phyloP scores from a whole-genome alignment of 2,888 invertebrate species.

The Nemotelus pantherinus region DNA sequence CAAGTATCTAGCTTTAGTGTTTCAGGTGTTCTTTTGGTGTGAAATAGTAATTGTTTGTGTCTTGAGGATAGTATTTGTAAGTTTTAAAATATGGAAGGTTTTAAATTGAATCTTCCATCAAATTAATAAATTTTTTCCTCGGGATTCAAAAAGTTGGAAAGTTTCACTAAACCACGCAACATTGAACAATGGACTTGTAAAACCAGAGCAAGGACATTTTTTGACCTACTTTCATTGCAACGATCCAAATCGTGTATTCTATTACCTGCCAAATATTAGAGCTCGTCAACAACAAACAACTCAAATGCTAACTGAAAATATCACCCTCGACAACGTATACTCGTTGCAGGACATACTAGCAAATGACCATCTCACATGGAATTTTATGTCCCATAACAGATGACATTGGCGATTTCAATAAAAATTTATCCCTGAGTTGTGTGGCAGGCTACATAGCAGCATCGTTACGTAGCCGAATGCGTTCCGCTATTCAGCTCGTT shows the following conservation, averaged over 20 bases:
- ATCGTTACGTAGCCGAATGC: background rate
- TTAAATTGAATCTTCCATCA: too few species aligned
- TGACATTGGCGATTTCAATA: conserved; percentile 12
- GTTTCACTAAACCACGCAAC: too few species aligned
- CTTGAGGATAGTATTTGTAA: too few species aligned
- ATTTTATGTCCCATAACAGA: conserved; percentile 6
- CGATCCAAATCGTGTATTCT: too few species aligned
- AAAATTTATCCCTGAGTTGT: conserved; percentile 11
- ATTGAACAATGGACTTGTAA: too few species aligned
- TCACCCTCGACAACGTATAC: too few species aligned
- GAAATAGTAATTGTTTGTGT: background rate
- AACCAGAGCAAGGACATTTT: too few species aligned
- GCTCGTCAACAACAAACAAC: background rate
- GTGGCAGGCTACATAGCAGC: background rate
- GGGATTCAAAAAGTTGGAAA: too few species aligned
- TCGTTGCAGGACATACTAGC: background rate
- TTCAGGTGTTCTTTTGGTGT: background rate
- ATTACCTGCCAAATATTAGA: too few species aligned
- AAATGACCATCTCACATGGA: background rate
- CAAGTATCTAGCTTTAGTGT: background rate
- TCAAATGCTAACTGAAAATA: background rate
- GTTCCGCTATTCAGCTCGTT: conserved; percentile 6
- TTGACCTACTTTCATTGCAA: too few species aligned
- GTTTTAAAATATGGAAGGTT: too few species aligned
- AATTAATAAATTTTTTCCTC: too few species aligned